Conservation (phyloP, 2,797 vertebrate species). For the Lateolabrax maculatus region DNA sequence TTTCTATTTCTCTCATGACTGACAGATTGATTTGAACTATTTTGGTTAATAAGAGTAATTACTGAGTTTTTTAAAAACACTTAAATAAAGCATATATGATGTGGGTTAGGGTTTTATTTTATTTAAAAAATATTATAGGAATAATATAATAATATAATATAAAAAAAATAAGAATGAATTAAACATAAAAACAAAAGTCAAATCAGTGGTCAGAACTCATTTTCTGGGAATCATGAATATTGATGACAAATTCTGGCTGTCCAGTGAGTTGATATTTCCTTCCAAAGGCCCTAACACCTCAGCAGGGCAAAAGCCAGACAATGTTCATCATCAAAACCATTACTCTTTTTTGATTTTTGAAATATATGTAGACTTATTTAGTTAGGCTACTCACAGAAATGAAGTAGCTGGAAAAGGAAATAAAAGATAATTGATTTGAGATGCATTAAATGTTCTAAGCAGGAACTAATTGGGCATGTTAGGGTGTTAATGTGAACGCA, state of each 20-base stretch:
- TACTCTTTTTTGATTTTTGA: not conserved
- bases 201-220: not conserved
- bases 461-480: slow-evolving; percentile 75
- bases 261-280: not conserved
- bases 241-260: not conserved
- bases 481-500: slow-evolving; percentile 67
- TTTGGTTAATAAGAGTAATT: not conserved
- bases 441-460: slow-evolving; percentile 76
- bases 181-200: not conserved
- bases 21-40: not conserved
- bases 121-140: too few relatives aligned
- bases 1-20: not conserved
- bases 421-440: slow-evolving; percentile 71
- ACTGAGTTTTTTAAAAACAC: not conserved
- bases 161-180: not conserved
- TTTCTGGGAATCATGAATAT: not conserved
- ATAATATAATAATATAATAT: too few relatives aligned
- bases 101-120: not conserved
- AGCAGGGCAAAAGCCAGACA: rapidly evolving
- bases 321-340: not conserved
- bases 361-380: slow-evolving; percentile 13
- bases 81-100: not conserved
- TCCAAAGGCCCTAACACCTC: not conserved
- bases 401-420: slow-evolving; percentile 60
- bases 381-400: slow-evolving; percentile 45